Conservation (phyloP, 2,888 invertebrate species). For the Nomada goodeniana region DNA sequence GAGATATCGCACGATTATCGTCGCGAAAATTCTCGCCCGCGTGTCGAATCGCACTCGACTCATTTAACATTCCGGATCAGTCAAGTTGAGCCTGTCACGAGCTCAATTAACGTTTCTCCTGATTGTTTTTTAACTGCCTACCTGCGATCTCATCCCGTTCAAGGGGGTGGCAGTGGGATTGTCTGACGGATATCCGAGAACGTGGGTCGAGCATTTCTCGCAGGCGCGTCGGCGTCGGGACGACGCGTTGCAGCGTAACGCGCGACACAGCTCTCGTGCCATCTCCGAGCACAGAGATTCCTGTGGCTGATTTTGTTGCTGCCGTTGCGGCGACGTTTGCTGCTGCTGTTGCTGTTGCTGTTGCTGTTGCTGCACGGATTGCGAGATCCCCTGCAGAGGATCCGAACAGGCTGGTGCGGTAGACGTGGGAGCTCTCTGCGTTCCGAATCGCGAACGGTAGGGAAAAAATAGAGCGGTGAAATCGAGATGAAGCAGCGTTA, state of each 20-base stretch:
- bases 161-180: conserved; percentile 84
- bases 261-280: conserved; percentile 90
- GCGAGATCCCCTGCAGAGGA: conserved; percentile 83
- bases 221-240: conserved; percentile 88
- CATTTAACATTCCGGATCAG: too few relatives aligned
- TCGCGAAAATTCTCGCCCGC: too few relatives aligned
- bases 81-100: too few relatives aligned
- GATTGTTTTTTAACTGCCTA: conserved; percentile 24
- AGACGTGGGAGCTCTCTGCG: conserved; percentile 74
- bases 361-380: conserved; percentile 84
- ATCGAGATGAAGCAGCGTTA: background rate
- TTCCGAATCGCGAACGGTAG: background rate
- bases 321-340: conserved; percentile 83
- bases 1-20: too few relatives aligned
- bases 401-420: conserved; percentile 78
- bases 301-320: conserved; percentile 85
- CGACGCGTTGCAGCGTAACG: conserved; percentile 87
- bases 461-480: background rate
- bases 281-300: conserved; percentile 92
- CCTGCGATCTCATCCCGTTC: conserved; percentile 83
- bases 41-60: too few relatives aligned
- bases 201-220: conserved; percentile 85
- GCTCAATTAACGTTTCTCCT: too few relatives aligned
- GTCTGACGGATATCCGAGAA: conserved; percentile 84
- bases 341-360: conserved; percentile 72